Evolutionary conservation across 2,113 vertebrate genomes (phyloP), one percentile per base, ranked within the genome.

Genomic region (Laticauda laticaudata): DNA sequence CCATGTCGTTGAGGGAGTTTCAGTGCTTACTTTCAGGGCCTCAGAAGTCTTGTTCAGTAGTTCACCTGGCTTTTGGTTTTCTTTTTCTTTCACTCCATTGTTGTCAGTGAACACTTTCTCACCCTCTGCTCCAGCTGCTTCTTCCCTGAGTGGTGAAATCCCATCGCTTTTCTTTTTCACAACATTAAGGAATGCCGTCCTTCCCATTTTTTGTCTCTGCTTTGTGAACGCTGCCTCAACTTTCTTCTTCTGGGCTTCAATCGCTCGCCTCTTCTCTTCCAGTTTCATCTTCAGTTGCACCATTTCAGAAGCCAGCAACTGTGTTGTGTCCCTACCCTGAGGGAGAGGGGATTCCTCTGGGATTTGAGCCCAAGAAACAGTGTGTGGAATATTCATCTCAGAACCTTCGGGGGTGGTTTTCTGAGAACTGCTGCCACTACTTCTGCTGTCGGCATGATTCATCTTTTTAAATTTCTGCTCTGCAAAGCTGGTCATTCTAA

Each of bases 231-330:
- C 99, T 3, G 99, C 99, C 95, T 99, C 99, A 93, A 99, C 98
- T 95, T 99, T 99, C 97, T 98, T 99, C 95, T 99, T 99, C 96
- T 99, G 99, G 26, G 99, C 99, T 97, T 99, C 99, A 24, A 99
- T 99, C 11, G 99, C 99, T 93, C 99, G 97, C 5, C 99, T 98
- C 95, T 99, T 99, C 94, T 99, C 99, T 95, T 99, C 99, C 8
- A 99, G 97, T 53, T 99, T 98, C 98, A 99, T 99, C 93, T 98
- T 98, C 69, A 99, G 97, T 86, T 99, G 98, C 0, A 99, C 98
- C 98, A 99, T 99, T 97, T 99, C 99, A 1, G 99, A 99, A 43
- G 99, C 99, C 97, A 99, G 98, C 93, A 98, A 97, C 93, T 99
- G 99, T 1, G 98, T 98, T 0, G 98, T 98, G 94, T 99, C 99